These are phyloP conservation scores for Dinothrombium tinctorium DNA, from an alignment of 1,140 invertebrate genomes.

Conservation along the genomic window DNA sequence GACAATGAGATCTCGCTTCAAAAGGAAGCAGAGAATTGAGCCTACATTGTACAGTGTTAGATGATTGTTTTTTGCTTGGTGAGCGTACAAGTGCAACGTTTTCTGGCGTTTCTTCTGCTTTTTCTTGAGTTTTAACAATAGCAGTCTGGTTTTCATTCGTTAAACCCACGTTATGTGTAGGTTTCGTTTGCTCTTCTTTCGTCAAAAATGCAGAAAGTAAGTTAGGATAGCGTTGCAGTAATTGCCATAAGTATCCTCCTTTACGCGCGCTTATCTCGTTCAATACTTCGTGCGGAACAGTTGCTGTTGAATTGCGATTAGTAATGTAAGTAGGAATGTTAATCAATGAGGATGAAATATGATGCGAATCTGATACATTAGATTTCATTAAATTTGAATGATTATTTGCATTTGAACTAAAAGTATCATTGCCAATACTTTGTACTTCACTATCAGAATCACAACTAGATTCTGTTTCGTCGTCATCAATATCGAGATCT, in stretches of 20 bases:
- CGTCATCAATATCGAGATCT: slow-evolving; percentile 32
- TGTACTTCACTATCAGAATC: not conserved
- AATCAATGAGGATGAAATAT: slow-evolving; percentile 41
- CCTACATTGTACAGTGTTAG: no score
- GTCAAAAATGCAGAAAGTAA: slow-evolving; percentile 7
- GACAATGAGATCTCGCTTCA: no score
- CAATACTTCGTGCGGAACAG: slow-evolving; percentile 8
- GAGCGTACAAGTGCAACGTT: no score
- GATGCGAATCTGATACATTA: not conserved
- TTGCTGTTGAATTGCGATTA: slow-evolving; percentile 23
- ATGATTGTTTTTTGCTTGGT: no score
- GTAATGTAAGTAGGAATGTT: slow-evolving; percentile 51
- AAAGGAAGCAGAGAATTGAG: no score
- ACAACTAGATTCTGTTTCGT: slow-evolving; percentile 1
- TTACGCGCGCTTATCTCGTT: slow-evolving; percentile 14
- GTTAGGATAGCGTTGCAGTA: slow-evolving; percentile 15
- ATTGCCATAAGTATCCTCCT: slow-evolving; percentile 14
- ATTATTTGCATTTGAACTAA: not conserved
- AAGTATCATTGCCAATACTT: not conserved
- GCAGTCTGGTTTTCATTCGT: no score
- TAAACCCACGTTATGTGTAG: no score
- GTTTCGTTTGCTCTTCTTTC: no score
- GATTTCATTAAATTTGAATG: no score
- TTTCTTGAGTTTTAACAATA: no score
- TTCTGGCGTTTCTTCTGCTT: no score